A percentile compares a stretch with the other conserved stretches of the same genome.
These are phyloP conservation scores for Rhegmatorhina hoffmannsi DNA, from an alignment of 2,113 vertebrate genomes.

Conservation along the genomic window DNA sequence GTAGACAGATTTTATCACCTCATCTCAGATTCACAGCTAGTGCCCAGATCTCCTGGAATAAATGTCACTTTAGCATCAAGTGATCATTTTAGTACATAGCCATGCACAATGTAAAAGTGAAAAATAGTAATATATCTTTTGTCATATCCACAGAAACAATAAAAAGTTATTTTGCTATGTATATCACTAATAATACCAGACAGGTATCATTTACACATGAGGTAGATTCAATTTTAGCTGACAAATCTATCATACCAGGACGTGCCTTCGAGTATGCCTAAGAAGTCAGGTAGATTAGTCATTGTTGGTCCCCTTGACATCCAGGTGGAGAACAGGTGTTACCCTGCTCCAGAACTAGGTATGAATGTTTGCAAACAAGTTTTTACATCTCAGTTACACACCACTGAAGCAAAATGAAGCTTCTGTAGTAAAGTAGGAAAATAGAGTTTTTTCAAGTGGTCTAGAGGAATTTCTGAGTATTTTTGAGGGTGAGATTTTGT, in stretches of 20 bases:
- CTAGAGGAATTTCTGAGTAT: neutral
- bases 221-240: neutral
- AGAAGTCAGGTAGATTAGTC: neutral
- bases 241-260: neutral
- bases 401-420: neutral
- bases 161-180: neutral
- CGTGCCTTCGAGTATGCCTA: neutral
- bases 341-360: neutral
- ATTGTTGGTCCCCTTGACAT: neutral
- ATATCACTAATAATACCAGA: neutral
- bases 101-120: neutral
- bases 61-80: neutral
- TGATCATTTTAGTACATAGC: neutral
- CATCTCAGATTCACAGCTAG: neutral
- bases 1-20: neutral
- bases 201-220: rapidly evolving
- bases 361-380: neutral
- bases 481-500: neutral
- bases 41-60: neutral
- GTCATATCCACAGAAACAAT: neutral
- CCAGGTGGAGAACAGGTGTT: neutral
- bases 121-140: neutral
- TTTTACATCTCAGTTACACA: neutral
- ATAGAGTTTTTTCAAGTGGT: neutral
- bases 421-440: neutral